phyloP scores from a whole-genome alignment of 2,888 invertebrate species.

The Pterobdella sp. region DNA sequence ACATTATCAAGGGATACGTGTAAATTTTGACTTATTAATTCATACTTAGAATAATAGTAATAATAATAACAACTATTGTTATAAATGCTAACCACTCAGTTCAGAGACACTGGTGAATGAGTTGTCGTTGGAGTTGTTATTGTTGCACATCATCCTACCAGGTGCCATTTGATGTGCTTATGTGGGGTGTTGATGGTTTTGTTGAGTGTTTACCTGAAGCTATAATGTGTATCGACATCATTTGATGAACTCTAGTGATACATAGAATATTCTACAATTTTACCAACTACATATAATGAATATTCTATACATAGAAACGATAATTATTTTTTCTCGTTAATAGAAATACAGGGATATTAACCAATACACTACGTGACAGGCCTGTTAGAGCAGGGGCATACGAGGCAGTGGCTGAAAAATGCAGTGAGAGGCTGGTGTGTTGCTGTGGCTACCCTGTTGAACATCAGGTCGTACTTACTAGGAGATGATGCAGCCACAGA shows the following conservation, averaged over 20 bases:
- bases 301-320: too few species aligned
- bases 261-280: too few species aligned
- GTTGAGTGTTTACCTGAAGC: too few species aligned
- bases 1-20: too few species aligned
- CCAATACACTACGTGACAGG: too few species aligned
- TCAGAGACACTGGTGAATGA: slow-evolving; percentile 71
- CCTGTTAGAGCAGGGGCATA: slow-evolving; percentile 92
- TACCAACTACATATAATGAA: too few species aligned
- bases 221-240: too few species aligned
- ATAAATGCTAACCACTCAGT: not conserved
- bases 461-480: slow-evolving; percentile 79
- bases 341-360: too few species aligned
- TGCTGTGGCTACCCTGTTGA: slow-evolving; percentile 65
- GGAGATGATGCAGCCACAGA: slow-evolving; percentile 58
- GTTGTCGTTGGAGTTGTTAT: slow-evolving; percentile 74
- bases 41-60: not conserved
- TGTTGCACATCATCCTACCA: slow-evolving; percentile 83
- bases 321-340: too few species aligned
- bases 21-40: not conserved
- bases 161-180: slow-evolving; percentile 49
- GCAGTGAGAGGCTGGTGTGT: slow-evolving; percentile 60
- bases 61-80: not conserved
- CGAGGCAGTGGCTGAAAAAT: slow-evolving; percentile 82
- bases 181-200: too few species aligned
- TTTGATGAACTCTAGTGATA: too few species aligned